A percentile compares a stretch with the other conserved stretches of the same genome.
phyloP scores from a whole-genome alignment of 2,113 vertebrate species.

The Muntiacus muntjak region DNA sequence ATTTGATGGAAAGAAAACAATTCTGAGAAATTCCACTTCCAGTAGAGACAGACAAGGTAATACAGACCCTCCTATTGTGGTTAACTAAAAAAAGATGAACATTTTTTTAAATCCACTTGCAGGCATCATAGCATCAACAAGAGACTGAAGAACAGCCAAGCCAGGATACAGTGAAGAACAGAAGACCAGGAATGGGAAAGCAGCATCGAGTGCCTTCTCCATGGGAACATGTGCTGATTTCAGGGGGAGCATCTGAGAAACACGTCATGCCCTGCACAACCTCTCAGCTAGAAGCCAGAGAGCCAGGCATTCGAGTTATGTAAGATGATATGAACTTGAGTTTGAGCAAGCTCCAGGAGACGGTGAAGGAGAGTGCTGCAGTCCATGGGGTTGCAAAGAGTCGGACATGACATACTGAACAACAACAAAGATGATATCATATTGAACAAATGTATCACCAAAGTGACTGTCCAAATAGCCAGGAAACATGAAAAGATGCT shows the following conservation, averaged over 20 bases:
- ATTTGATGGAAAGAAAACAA: background rate
- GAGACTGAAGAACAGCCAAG: background rate
- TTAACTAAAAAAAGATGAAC: background rate
- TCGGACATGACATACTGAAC: background rate
- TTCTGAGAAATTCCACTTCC: background rate
- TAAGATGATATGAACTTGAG: background rate
- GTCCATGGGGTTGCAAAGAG: background rate
- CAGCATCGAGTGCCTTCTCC: background rate
- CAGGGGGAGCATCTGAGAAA: background rate
- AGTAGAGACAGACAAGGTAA: background rate
- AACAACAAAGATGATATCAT: background rate
- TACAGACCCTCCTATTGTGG: background rate
- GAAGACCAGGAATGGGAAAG: background rate
- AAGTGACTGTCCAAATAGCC: background rate
- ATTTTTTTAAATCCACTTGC: background rate
- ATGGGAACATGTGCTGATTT: background rate
- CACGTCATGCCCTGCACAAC: background rate
- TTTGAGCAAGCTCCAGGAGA: background rate
- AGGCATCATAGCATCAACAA: background rate
- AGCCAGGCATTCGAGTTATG: background rate
- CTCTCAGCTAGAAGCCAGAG: background rate
- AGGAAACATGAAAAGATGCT: background rate
- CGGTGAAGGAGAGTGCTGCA: background rate
- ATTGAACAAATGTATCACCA: background rate
- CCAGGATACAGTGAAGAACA: background rate